Conservation (phyloP, 2,888 invertebrate genomes). For the Rhingia campestris region DNA sequence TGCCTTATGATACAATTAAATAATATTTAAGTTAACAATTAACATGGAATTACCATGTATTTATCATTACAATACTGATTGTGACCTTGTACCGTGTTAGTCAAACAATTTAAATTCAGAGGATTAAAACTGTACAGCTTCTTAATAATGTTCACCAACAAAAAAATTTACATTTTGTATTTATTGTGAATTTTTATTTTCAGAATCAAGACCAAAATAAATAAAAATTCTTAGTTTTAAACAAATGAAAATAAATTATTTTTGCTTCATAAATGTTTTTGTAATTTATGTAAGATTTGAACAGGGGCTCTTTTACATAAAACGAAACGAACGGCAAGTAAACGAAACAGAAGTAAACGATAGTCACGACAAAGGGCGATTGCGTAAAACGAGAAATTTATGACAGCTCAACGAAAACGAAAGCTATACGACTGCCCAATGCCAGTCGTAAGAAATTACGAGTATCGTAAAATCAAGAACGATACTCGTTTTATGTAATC, state of each 20-base stretch:
- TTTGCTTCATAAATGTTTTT: constrained; percentile 1
- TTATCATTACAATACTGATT: constrained; percentile 7
- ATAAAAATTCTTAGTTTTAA: constrained; percentile 14
- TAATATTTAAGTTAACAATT: constrained; percentile 43
- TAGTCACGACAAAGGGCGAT: too few species aligned
- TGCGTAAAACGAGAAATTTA: too few species aligned
- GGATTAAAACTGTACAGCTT: constrained; percentile 45
- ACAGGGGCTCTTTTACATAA: too few species aligned
- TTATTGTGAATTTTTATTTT: constrained; percentile 50
- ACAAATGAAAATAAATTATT: constrained; percentile 19
- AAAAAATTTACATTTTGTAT: constrained; percentile 40
- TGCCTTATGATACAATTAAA: constrained; percentile 53
- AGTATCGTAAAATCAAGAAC: too few species aligned
- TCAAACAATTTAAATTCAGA: constrained; percentile 21
- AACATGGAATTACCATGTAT: constrained; percentile 16
- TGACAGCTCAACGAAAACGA: too few species aligned
- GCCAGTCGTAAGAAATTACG: too few species aligned
- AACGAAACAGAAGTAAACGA: too few species aligned
- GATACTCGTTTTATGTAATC: too few species aligned
- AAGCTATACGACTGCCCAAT: too few species aligned
- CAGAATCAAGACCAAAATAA: constrained; percentile 25
- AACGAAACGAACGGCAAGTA: too few species aligned
- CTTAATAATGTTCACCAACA: constrained; percentile 42
- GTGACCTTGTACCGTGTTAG: constrained; percentile 45
- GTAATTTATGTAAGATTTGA: too few species aligned